phyloP scores from a whole-genome alignment of 2,888 invertebrate genomes.

The Gryllus longicercus region DNA sequence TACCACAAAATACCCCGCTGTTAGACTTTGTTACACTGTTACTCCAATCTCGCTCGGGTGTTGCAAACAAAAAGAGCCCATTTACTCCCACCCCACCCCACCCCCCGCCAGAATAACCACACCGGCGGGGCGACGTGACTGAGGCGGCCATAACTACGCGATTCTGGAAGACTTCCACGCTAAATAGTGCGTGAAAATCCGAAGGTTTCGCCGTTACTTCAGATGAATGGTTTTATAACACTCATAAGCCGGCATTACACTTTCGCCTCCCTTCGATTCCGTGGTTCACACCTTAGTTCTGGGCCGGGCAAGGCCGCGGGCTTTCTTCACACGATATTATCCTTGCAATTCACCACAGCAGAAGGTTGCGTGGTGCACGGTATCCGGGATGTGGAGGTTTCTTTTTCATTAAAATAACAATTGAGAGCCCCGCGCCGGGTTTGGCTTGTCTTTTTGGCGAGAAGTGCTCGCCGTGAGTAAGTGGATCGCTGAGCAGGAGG shows the following conservation, averaged over 20 bases:
- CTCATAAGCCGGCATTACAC: conserved; percentile 3
- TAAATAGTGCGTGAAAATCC: not conserved
- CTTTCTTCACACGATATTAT: conserved; percentile 17
- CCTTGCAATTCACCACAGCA: not conserved
- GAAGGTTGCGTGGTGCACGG: not conserved
- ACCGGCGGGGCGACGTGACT: not conserved
- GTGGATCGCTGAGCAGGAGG: too few relatives aligned
- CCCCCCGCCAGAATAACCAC: not conserved
- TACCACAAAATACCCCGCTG: not conserved
- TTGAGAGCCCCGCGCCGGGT: not conserved
- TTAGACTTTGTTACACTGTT: not conserved
- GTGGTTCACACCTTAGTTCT: conserved; percentile 17
- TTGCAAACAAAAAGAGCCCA: not conserved
- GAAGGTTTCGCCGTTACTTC: conserved; percentile 17
- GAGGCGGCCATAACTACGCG: not conserved
- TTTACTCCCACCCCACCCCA: not conserved
- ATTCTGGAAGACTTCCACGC: conserved; percentile 8
- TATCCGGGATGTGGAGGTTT: not conserved
- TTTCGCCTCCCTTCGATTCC: not conserved
- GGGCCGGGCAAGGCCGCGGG: not conserved
- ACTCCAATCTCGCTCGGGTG: not conserved
- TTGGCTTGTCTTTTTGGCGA: not conserved
- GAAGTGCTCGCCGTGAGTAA: not conserved
- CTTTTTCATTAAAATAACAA: conserved; percentile 2
- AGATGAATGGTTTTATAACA: conserved; percentile 17